Conservation (phyloP, 2,888 invertebrate species). For the Drosophila mercatorum region DNA sequence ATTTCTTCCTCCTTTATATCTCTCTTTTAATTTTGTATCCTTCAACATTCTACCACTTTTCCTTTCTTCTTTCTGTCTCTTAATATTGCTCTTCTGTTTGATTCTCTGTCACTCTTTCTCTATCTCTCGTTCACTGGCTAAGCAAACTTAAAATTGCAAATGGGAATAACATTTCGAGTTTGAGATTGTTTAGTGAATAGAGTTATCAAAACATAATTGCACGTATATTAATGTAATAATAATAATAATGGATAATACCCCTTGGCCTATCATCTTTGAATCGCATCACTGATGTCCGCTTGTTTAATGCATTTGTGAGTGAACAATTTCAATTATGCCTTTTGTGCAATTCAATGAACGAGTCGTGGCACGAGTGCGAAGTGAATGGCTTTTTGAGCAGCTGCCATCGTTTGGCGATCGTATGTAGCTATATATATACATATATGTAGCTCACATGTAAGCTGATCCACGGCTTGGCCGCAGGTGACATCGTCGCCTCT, state of each 20-base stretch:
- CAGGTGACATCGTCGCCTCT: background rate
- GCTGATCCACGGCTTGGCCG: slow-evolving; percentile 26
- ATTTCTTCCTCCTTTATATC: too few relatives aligned
- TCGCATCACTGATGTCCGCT: slow-evolving; percentile 45
- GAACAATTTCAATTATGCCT: slow-evolving; percentile 58
- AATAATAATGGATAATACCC: background rate
- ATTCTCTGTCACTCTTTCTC: too few relatives aligned
- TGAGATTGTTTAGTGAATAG: slow-evolving; percentile 31
- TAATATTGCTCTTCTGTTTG: too few relatives aligned
- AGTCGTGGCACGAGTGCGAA: slow-evolving; percentile 20
- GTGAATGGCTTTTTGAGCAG: background rate
- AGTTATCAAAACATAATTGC: slow-evolving; percentile 17
- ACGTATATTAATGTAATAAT: slow-evolving; percentile 8
- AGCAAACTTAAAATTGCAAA: slow-evolving; percentile 1
- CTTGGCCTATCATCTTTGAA: slow-evolving; percentile 33
- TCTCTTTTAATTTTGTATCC: too few relatives aligned
- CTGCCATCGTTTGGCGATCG: slow-evolving; percentile 35
- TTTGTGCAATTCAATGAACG: slow-evolving; percentile 50
- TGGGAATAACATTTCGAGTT: slow-evolving; percentile 1
- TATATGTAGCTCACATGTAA: slow-evolving; percentile 6
- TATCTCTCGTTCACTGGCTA: background rate
- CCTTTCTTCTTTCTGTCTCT: too few relatives aligned
- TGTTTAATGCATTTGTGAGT: slow-evolving; percentile 47
- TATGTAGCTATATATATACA: too few relatives aligned
- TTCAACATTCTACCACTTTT: too few relatives aligned